Base-by-base conservation (phyloP, 2,113 vertebrate species). In the Triplophysa rosa region DNA sequence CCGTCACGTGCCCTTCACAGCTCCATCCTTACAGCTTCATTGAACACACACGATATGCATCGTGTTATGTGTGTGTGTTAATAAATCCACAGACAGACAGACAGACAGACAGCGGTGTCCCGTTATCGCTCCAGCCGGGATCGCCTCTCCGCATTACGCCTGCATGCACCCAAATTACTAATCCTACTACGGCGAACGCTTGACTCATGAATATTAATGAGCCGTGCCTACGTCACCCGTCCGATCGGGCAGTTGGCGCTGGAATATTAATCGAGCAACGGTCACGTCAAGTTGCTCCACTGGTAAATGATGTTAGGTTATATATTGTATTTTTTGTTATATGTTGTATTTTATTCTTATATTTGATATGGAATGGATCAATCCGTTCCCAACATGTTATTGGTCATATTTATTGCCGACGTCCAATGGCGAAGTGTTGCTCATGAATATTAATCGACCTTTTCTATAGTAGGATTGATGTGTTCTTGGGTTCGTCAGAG, bases 131-230 rank as follows among this genome's bases (percentile, higher is more conserved):
- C 45, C 62, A 77, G 85, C 83, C 69, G 78, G 83, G 84, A 85
- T 88, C 81, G 84, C 86, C 82, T 90, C 88, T 81, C 89, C 87
- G 91, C 89, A 92, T 89, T 87, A 82, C 87, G 87, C 78, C 86
- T 59, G 84, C 74, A 45, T 88, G 89, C 87, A 80, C 89, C 45
- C 61, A 23, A 65, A 54, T 54, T 13, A 11, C 62, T 59, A n/a
- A 77, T 23, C 62, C 73, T 77, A 77, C 61, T 14, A 77, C 62
- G 73, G 62, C 73, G 7, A 54, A 17, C 23, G 42, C 24, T 10
- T 0, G 8, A 2, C 40, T 45, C 21, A 75, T 76, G 73, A 77
- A 77, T 77, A 77, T 65, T 65, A 49, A 77, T 54, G 3, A 52
- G 17, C 2, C 9, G 2, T 2, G 62, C 11, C 16, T 3, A 61